phyloP scores from a whole-genome alignment of 2,113 vertebrate species.

The Haplochromis burtoni region DNA sequence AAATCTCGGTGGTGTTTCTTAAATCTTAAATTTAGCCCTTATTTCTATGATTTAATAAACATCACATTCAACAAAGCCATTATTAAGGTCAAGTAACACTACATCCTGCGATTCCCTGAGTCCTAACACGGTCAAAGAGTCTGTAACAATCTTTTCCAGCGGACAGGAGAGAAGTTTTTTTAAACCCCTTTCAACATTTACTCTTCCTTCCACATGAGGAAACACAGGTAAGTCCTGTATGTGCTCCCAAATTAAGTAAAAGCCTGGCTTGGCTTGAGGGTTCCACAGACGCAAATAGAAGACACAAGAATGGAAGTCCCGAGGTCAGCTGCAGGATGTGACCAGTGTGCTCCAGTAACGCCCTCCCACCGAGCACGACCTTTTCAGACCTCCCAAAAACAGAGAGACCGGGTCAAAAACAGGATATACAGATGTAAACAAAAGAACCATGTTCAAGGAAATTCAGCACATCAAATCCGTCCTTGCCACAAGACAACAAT shows the following conservation, averaged over 20 bases:
- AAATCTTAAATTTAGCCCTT: not conserved
- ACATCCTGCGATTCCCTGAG: not conserved
- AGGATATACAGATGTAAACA: not conserved
- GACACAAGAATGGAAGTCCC: not conserved
- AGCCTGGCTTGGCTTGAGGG: not conserved
- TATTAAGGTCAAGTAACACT: not conserved
- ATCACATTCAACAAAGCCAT: not conserved
- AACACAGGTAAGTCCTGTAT: not conserved
- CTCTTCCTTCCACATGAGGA: not conserved
- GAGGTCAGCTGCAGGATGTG: not conserved
- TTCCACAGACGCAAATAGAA: not conserved
- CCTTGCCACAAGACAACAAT: not conserved
- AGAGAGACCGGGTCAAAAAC: not conserved
- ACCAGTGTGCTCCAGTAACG: not conserved
- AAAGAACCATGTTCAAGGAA: not conserved
- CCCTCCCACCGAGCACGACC: not conserved
- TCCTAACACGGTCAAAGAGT: not conserved
- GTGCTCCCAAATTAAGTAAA: not conserved
- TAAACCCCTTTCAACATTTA: not conserved
- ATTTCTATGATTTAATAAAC: not conserved
- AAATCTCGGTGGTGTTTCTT: not conserved
- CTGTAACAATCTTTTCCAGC: not conserved
- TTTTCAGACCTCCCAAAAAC: not conserved
- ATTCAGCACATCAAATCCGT: not conserved
- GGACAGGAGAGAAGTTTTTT: not conserved